Evolutionary conservation across 2,888 invertebrate genomes (phyloP).

Genomic region (Xylophagus ater): DNA sequence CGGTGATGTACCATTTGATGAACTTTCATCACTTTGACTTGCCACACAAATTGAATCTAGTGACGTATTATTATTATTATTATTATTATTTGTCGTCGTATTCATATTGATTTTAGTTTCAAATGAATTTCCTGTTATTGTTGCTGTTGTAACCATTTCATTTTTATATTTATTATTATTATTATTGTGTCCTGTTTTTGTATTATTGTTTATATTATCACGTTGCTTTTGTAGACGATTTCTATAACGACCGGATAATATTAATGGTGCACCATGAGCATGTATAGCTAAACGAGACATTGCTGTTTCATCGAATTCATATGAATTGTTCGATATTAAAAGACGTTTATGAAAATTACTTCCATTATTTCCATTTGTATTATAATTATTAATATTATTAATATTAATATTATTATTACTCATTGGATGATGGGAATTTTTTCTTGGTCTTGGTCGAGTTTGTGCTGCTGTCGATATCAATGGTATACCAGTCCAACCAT

Average conservation of each 20-base stretch:
- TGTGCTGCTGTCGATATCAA: conserved; percentile 67
- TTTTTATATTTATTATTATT: neutral
- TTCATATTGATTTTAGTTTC: conserved; percentile 24
- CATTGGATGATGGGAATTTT: conserved; percentile 22
- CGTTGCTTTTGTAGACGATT: conserved; percentile 26
- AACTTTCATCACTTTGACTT: conserved; percentile 70
- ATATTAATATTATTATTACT: conserved; percentile 7
- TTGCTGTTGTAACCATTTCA: neutral
- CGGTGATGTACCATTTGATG: conserved; percentile 27
- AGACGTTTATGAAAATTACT: conserved; percentile 11
- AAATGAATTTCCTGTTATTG: conserved; percentile 1
- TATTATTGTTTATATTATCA: conserved; percentile 6
- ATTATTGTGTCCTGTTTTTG: conserved; percentile 22
- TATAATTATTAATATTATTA: conserved; percentile 5
- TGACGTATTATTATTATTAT: conserved; percentile 28
- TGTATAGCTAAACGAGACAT: conserved; percentile 69
- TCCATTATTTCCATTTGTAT: neutral
- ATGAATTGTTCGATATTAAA: conserved; percentile 12
- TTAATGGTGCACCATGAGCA: conserved; percentile 75
- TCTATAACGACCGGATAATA: conserved; percentile 53
- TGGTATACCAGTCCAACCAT: conserved; percentile 70
- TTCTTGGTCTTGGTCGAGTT: conserved; percentile 41
- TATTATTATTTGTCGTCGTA: conserved; percentile 38
- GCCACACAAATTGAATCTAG: conserved; percentile 58
- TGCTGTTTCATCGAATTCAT: conserved; percentile 22